Conservation (phyloP, 2,113 vertebrate species). For the Cephalopholis sonnerati region DNA sequence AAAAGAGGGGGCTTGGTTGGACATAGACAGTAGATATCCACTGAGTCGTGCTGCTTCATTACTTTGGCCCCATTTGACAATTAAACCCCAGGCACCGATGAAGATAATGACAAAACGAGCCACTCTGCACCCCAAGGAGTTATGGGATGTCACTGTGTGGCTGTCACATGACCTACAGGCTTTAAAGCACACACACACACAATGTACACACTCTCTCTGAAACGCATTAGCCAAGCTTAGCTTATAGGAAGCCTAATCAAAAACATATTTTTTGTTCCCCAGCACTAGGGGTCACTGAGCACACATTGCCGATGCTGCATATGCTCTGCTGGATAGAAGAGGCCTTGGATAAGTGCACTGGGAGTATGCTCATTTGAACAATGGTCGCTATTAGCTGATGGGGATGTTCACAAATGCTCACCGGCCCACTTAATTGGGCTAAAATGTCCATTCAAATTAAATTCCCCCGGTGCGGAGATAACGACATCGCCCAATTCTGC, state of each 20-base stretch:
- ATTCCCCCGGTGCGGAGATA: slow-evolving; percentile 77
- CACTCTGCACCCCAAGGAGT: slow-evolving; percentile 61
- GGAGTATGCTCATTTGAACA: slow-evolving; percentile 78
- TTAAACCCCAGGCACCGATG: slow-evolving; percentile 70
- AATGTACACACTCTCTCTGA: background rate
- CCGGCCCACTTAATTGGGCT: slow-evolving; percentile 81
- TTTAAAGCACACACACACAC: slow-evolving; percentile 34
- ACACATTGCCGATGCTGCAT: slow-evolving; percentile 57
- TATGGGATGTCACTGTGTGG: slow-evolving; percentile 64
- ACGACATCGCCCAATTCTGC: slow-evolving; percentile 59
- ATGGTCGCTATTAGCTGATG: slow-evolving; percentile 81
- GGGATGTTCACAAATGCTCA: slow-evolving; percentile 78
- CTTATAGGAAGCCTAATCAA: slow-evolving; percentile 47
- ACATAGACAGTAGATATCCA: slow-evolving; percentile 64
- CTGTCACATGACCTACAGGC: slow-evolving; percentile 55
- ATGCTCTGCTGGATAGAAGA: slow-evolving; percentile 60
- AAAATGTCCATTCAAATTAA: slow-evolving; percentile 84
- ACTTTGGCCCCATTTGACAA: slow-evolving; percentile 76
- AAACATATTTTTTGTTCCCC: slow-evolving; percentile 58
- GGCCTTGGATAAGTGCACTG: slow-evolving; percentile 62
- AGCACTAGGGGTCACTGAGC: slow-evolving; percentile 65
- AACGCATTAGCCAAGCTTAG: slow-evolving; percentile 25
- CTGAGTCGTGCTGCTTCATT: slow-evolving; percentile 71
- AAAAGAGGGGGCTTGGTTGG: slow-evolving; percentile 5
- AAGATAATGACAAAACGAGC: slow-evolving; percentile 76